These are phyloP conservation scores for Dendrocopos noguchii DNA, from an alignment of 2,113 vertebrate species.

Conservation along the genomic window DNA sequence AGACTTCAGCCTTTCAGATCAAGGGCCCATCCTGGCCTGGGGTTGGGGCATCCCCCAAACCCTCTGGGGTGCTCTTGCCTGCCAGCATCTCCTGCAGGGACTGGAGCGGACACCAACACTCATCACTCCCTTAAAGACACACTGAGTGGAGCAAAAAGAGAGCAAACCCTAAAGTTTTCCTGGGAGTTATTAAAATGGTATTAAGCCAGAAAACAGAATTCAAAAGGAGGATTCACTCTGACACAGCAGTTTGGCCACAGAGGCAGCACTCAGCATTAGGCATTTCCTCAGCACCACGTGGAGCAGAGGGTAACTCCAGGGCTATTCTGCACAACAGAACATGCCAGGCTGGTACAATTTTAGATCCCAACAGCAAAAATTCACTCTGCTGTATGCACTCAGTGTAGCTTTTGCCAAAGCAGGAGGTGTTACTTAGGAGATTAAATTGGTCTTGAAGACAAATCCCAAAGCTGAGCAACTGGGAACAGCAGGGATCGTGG, in stretches of 20 bases:
- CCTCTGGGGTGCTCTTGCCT: rapidly evolving
- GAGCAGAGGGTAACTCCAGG: neutral
- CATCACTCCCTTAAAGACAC: neutral
- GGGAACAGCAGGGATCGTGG: neutral
- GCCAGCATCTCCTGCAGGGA: rapidly evolving
- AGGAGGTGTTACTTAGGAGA: neutral
- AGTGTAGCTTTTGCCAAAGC: neutral
- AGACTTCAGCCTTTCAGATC: rapidly evolving
- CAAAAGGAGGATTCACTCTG: neutral
- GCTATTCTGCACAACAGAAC: neutral
- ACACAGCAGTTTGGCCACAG: neutral
- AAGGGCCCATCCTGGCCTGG: neutral
- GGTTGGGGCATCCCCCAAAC: rapidly evolving
- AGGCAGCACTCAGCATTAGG: neutral
- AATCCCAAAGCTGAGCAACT: neutral
- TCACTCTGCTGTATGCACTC: neutral
- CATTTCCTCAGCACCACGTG: neutral
- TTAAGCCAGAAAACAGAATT: neutral
- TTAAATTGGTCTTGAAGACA: neutral
- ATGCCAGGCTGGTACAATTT: neutral
- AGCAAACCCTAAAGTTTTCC: neutral
- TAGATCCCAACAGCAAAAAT: neutral
- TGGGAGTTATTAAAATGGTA: neutral
- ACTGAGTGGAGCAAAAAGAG: neutral
- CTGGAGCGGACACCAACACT: rapidly evolving